A percentile compares a stretch with the other conserved stretches of the same genome.
These are phyloP conservation scores for Alligator sinensis DNA, from an alignment of 2,113 vertebrate genomes.

Conservation along the genomic window DNA sequence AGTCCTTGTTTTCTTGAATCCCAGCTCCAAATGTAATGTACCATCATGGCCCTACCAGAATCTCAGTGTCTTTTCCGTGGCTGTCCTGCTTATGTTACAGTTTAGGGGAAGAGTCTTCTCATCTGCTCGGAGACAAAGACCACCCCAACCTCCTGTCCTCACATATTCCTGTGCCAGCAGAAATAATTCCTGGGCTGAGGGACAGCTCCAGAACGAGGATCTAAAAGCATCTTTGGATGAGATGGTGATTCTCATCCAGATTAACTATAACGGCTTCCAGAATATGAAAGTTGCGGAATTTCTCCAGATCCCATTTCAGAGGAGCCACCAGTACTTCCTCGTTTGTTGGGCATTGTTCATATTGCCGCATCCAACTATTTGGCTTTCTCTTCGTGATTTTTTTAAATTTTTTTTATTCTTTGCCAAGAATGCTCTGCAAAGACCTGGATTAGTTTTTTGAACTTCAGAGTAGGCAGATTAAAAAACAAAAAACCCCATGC, in stretches of 20 bases:
- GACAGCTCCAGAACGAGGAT: not conserved
- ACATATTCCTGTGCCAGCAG: no score
- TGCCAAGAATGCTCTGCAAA: not conserved
- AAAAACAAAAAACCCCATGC: no score
- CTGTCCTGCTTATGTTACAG: not conserved
- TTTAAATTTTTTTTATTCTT: not conserved
- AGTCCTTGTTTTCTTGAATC: fast-evolving
- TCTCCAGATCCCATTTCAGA: no score
- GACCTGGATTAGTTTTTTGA: no score
- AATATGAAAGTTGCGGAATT: no score
- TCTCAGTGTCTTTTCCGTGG: not conserved
- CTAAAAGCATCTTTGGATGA: not conserved
- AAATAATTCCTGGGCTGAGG: not conserved
- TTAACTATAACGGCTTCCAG: no score
- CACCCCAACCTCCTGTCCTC: no score
- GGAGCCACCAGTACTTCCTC: not conserved
- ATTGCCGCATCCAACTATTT: no score
- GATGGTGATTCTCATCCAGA: not conserved
- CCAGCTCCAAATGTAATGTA: fast-evolving
- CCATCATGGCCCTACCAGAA: fast-evolving
- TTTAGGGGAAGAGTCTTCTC: not conserved
- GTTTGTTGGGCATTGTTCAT: not conserved
- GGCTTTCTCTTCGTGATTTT: not conserved
- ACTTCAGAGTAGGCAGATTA: no score
- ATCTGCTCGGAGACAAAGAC: no score